Evolutionary conservation across 2,113 vertebrate species (phyloP).

Genomic region (Acanthochromis polyacanthus): DNA sequence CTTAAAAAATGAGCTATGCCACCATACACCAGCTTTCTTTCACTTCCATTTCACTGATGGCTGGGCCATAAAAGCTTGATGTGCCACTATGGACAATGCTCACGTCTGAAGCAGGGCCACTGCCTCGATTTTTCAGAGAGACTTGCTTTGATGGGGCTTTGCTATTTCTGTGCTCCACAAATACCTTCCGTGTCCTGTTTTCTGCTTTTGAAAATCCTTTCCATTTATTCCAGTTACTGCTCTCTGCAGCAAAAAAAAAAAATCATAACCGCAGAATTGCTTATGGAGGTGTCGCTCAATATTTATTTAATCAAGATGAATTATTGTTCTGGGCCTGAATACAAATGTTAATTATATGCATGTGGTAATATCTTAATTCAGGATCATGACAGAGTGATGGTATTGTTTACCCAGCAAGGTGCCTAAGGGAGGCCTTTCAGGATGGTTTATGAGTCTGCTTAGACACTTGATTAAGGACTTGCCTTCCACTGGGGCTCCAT

Average conservation of each 20-base stretch:
- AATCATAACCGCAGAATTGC: constrained; percentile 25
- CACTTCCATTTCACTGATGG: constrained; percentile 25
- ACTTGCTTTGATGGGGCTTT: constrained; percentile 51
- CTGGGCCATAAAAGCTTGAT: constrained; percentile 39
- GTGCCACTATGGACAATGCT: constrained; percentile 41
- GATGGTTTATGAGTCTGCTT: constrained; percentile 78
- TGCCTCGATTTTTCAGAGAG: constrained; percentile 18
- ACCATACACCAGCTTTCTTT: constrained; percentile 18
- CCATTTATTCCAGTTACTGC: constrained; percentile 50
- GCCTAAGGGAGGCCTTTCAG: constrained; percentile 66
- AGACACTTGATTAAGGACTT: constrained; percentile 72
- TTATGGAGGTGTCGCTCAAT: constrained; percentile 47
- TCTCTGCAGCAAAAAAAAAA: neutral
- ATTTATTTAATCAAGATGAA: constrained; percentile 72
- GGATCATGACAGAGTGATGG: constrained; percentile 69
- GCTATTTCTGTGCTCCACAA: constrained; percentile 58
- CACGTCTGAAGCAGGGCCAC: constrained; percentile 44
- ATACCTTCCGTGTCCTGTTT: constrained; percentile 57
- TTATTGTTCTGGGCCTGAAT: constrained; percentile 47
- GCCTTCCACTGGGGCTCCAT: constrained; percentile 48
- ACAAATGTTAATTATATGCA: constrained; percentile 78
- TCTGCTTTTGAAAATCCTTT: constrained; percentile 45
- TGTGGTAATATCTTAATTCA: constrained; percentile 76
- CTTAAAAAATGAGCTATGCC: constrained; percentile 11
- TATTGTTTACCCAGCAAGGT: constrained; percentile 71